These are phyloP conservation scores for Chydorus sphaericus DNA, from an alignment of 2,888 invertebrate genomes.

Conservation along the genomic window DNA sequence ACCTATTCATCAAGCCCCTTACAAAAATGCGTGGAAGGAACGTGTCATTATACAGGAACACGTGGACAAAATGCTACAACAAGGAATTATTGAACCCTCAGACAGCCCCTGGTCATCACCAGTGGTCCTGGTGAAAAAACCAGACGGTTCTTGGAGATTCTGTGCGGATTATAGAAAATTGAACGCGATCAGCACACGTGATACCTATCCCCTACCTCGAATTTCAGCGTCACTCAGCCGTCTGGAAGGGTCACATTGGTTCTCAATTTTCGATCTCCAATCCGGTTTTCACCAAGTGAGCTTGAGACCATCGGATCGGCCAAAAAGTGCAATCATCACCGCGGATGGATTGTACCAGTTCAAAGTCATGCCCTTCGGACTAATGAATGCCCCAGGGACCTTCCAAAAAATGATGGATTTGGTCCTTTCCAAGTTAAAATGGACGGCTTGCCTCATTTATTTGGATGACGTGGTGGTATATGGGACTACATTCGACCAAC, in stretches of 20 bases:
- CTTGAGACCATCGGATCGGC: constrained; percentile 22
- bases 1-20: neutral
- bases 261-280: constrained; percentile 24
- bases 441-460: constrained; percentile 20
- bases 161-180: constrained; percentile 17
- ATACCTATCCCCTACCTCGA: constrained; percentile 17
- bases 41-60: constrained; percentile 11
- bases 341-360: constrained; percentile 28
- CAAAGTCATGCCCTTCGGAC: constrained; percentile 26
- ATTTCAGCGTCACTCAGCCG: constrained; percentile 15
- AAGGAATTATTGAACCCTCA: constrained; percentile 22
- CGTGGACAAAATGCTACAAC: constrained; percentile 21
- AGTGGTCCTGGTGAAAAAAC: constrained; percentile 26
- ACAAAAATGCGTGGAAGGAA: neutral
- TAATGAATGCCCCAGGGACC: constrained; percentile 27
- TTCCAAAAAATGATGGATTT: constrained; percentile 26
- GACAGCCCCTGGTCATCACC: constrained; percentile 26
- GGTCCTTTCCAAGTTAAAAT: constrained; percentile 20
- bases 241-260: constrained; percentile 21
- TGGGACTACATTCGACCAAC: constrained; percentile 20
- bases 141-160: constrained; percentile 22
- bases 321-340: constrained; percentile 27
- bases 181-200: constrained; percentile 17
- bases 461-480: constrained; percentile 25
- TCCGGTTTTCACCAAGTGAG: constrained; percentile 26